phyloP scores from a whole-genome alignment of 2,113 vertebrate genomes.

The Tricholaema leucomelas region DNA sequence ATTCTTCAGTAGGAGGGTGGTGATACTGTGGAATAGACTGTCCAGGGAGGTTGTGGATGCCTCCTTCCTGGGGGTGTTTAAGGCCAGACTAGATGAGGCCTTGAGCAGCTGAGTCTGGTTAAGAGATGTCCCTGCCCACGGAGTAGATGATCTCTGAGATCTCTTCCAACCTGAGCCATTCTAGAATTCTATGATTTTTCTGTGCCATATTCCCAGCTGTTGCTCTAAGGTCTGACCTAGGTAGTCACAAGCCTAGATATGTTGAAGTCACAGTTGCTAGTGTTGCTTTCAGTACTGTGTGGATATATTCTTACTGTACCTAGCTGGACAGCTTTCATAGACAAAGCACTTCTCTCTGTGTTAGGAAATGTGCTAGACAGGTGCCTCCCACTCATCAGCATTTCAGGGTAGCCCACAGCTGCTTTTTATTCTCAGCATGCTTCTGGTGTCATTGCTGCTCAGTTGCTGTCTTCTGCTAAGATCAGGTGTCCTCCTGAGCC shows the following conservation, averaged over 20 bases:
- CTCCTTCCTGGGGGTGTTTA: no score
- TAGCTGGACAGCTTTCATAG: not conserved
- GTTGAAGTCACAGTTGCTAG: not conserved
- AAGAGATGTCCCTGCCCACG: no score
- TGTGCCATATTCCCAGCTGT: not conserved
- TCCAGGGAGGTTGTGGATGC: no score
- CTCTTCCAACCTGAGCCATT: no score
- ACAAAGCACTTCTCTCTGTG: not conserved
- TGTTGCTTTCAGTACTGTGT: not conserved
- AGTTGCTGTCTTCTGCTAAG: conserved; percentile 47
- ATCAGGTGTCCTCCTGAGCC: conserved; percentile 5
- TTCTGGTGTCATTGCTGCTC: conserved; percentile 51
- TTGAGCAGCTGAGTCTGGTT: no score
- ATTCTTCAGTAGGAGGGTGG: no score
- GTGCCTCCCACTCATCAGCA: not conserved
- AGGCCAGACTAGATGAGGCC: no score
- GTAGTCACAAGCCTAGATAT: not conserved
- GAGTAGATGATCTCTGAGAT: no score
- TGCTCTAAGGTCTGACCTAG: not conserved
- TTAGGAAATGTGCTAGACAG: not conserved
- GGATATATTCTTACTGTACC: not conserved
- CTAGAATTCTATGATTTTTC: not conserved
- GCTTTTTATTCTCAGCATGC: conserved; percentile 39
- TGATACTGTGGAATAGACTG: no score
- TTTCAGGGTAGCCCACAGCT: not conserved